Conservation (phyloP, 2,113 vertebrate genomes). For the Prietella phreatophila region DNA sequence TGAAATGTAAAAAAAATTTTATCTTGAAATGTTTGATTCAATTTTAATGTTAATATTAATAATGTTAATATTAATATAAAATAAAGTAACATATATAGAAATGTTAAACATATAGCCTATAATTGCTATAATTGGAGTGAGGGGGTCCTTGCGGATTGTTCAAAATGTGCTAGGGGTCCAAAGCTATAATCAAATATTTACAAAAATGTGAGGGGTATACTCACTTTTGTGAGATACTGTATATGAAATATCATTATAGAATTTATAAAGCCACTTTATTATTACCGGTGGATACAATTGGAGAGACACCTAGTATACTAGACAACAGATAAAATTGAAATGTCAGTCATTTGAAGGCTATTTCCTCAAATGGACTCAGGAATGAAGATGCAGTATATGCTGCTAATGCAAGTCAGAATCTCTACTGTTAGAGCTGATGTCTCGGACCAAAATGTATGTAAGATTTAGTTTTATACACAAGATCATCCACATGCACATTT, state of each 20-base stretch:
- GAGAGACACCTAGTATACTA: not conserved
- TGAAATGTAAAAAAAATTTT: no score
- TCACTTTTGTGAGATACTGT: no score
- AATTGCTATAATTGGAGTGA: no score
- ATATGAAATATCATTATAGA: not conserved
- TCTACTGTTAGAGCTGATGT: not conserved
- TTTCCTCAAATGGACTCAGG: not conserved
- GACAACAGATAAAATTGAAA: not conserved
- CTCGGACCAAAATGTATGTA: not conserved
- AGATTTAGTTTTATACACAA: not conserved
- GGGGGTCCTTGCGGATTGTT: no score
- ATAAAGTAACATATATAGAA: no score
- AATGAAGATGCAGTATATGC: not conserved
- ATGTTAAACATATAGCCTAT: no score
- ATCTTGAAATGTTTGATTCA: no score
- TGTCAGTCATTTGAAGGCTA: not conserved
- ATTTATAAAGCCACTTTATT: not conserved
- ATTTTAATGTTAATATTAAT: no score
- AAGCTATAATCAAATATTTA: no score
- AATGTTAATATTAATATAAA: no score
- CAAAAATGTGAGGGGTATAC: no score
- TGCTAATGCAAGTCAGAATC: not conserved
- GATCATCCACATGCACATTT: not conserved
- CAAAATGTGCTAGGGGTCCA: no score
- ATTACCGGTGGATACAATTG: not conserved